A percentile compares a stretch with the other conserved stretches of the same genome.
phyloP scores from a whole-genome alignment of 2,113 vertebrate species.

The Lagenorhynchus albirostris region DNA sequence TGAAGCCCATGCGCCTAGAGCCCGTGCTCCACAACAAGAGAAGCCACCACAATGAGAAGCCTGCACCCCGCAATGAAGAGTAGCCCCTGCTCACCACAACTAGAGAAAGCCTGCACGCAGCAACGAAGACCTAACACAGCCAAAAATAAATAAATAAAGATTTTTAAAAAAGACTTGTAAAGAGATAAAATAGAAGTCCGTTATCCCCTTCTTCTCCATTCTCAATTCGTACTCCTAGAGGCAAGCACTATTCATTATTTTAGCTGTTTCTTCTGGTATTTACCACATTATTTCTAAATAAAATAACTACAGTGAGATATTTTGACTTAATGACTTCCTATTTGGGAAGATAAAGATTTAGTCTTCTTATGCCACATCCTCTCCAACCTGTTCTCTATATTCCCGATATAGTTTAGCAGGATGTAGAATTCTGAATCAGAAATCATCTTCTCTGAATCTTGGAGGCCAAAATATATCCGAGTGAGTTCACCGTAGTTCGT shows the following conservation, averaged over 20 bases:
- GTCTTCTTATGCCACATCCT: not conserved
- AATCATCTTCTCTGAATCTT: constrained; percentile 21
- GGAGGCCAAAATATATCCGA: not conserved
- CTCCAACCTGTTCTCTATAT: not conserved
- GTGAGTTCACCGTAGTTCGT: not conserved
- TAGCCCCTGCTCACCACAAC: too few species aligned
- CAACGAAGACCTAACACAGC: too few species aligned
- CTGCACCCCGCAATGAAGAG: too few species aligned
- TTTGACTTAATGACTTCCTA: not conserved
- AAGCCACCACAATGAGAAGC: too few species aligned
- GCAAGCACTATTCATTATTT: not conserved
- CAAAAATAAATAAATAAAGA: too few species aligned
- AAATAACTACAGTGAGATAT: not conserved
- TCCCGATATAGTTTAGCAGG: not conserved
- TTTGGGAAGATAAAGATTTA: not conserved
- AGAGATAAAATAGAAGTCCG: not conserved
- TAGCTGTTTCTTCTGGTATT: constrained; percentile 12
- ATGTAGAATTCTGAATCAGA: constrained; percentile 17
- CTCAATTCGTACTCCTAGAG: not conserved
- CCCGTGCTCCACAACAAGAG: too few species aligned
- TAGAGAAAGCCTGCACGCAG: too few species aligned
- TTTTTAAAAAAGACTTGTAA: not conserved
- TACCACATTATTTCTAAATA: constrained; percentile 22
- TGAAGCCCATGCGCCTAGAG: too few species aligned
- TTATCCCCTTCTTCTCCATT: not conserved